Percentiles rank a stretch among this genome's conserved stretches.
Conservation (phyloP, 2,797 vertebrate species). For the Peromyscus melanophrys region DNA sequence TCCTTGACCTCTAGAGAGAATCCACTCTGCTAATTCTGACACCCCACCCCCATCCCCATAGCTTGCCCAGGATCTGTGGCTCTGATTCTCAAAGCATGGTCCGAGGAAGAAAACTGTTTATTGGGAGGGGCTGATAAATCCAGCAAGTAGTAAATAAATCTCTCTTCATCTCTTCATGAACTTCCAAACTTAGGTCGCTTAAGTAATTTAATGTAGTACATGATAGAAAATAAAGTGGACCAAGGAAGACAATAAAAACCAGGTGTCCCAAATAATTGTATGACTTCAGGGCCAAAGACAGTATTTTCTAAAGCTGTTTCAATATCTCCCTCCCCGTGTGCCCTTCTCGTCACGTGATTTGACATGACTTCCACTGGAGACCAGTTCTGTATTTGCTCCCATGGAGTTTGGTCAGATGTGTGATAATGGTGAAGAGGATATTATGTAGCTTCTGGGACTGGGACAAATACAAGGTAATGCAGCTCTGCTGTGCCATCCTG, state of each 20-base stretch:
- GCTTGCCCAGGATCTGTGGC: not conserved
- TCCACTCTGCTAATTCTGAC: not conserved
- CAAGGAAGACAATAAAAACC: slow-evolving; percentile 3
- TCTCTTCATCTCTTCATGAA: not conserved
- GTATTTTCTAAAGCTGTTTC: not conserved
- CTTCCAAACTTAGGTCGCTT: not conserved
- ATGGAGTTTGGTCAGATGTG: not conserved
- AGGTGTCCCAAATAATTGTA: not conserved
- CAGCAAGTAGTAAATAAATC: not conserved
- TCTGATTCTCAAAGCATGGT: not conserved
- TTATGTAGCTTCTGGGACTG: not conserved
- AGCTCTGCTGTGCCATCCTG: not conserved
- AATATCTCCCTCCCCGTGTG: not conserved
- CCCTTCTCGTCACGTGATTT: not conserved
- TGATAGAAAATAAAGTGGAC: not conserved
- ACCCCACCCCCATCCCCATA: no score
- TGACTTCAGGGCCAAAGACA: not conserved
- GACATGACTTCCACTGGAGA: not conserved
- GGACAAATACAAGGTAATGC: not conserved
- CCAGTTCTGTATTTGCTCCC: not conserved
- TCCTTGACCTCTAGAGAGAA: slow-evolving; percentile 22
- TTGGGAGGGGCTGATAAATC: not conserved
- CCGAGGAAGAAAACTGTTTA: not conserved
- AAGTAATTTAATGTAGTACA: slow-evolving; percentile 12
- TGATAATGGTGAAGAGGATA: not conserved